Evolutionary conservation across 2,113 vertebrate species (phyloP).

Genomic region (Micronycteris hirsuta): DNA sequence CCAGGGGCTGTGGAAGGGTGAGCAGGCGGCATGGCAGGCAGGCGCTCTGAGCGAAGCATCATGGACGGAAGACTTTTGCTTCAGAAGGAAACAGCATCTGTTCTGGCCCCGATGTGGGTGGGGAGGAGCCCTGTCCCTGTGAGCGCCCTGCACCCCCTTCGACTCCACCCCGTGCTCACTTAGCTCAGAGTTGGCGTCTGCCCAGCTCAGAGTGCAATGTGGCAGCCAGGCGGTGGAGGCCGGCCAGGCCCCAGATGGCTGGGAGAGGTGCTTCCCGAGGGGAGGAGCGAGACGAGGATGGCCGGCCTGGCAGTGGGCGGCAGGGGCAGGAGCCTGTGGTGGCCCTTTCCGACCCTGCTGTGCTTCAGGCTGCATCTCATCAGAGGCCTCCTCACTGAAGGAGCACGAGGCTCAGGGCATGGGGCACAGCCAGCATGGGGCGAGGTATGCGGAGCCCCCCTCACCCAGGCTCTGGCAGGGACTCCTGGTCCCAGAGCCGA

Average conservation of each 20-base stretch:
- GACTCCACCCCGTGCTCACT: slow-evolving; percentile 69
- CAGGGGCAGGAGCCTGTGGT: not conserved
- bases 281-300: slow-evolving; percentile 41
- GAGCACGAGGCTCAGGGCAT: not conserved
- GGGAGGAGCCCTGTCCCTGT: slow-evolving; percentile 61
- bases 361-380: not conserved
- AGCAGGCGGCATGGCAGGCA: not conserved
- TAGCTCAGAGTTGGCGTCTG: slow-evolving; percentile 82
- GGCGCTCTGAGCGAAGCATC: not conserved
- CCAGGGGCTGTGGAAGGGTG: not conserved
- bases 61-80: slow-evolving; percentile 47
- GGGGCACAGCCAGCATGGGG: not conserved
- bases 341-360: not conserved
- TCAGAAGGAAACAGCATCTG: slow-evolving; percentile 47
- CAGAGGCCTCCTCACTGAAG: not conserved
- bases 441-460: not conserved
- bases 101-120: slow-evolving; percentile 59
- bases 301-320: not conserved
- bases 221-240: slow-evolving; percentile 83
- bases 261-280: slow-evolving; percentile 76
- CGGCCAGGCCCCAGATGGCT: slow-evolving; percentile 82
- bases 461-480: not conserved
- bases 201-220: slow-evolving; percentile 84
- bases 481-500: not conserved
- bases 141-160: slow-evolving; percentile 67